Conservation (phyloP, 1,140 invertebrate species). For the Aphelenchoides besseyi region DNA sequence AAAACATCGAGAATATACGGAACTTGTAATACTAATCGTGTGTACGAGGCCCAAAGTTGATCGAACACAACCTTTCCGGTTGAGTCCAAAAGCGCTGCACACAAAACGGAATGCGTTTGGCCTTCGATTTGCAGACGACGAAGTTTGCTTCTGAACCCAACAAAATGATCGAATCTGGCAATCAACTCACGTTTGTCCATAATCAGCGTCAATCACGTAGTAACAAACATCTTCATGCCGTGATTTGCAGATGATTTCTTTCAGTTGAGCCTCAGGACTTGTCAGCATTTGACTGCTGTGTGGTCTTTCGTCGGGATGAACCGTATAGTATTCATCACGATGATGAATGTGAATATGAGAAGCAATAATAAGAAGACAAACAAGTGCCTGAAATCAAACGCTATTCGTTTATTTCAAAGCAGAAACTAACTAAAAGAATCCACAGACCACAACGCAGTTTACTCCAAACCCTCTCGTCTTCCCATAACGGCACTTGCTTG, state of each 20-base stretch:
- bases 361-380: background rate
- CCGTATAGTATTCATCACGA: background rate
- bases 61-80: background rate
- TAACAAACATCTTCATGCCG: conserved; percentile 1
- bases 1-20: background rate
- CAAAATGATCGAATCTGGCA: background rate
- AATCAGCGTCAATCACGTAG: background rate
- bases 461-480: background rate
- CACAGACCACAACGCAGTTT: background rate
- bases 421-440: background rate
- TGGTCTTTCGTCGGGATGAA: background rate
- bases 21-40: background rate
- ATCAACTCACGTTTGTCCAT: background rate
- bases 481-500: background rate
- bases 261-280: background rate
- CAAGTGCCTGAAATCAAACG: too few species aligned
- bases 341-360: background rate
- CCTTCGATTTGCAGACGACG: conserved; percentile 8
- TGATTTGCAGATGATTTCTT: conserved; percentile 13
- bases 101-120: background rate
- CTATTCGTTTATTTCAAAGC: background rate
- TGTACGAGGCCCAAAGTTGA: background rate
- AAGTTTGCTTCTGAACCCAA: background rate
- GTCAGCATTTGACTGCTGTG: background rate
- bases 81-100: background rate